These are phyloP conservation scores for Catalaphyllia jardinei DNA, from an alignment of 64 coral and sea anemone genomes.

Conservation along the genomic window DNA sequence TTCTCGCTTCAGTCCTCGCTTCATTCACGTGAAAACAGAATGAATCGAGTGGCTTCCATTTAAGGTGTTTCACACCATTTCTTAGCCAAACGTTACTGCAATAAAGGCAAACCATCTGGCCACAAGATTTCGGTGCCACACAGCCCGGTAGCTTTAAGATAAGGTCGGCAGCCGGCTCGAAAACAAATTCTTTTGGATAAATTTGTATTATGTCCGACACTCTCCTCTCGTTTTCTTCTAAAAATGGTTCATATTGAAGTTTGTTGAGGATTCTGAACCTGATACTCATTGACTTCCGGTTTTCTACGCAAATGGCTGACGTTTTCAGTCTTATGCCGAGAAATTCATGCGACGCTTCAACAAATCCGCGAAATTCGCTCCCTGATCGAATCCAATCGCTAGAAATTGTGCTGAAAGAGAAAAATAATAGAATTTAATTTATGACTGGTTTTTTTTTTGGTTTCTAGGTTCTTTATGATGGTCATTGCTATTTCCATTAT, in stretches of 20 bases:
- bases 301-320: background rate
- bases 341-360: constrained; percentile 34
- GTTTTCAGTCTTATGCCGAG: constrained; percentile 64
- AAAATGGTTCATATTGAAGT: constrained; percentile 66
- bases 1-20: constrained; percentile 55
- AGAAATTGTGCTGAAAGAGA: constrained; percentile 57
- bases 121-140: constrained; percentile 43
- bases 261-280: constrained; percentile 71
- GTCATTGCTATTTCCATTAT: too few species aligned
- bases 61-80: constrained; percentile 31
- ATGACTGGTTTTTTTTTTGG: too few species aligned
- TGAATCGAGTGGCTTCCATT: constrained; percentile 73
- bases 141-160: constrained; percentile 70
- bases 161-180: constrained; percentile 60
- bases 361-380: background rate
- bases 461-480: too few species aligned
- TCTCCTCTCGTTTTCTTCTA: constrained; percentile 81
- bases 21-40: constrained; percentile 61
- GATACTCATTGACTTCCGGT: constrained; percentile 20
- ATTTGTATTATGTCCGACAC: constrained; percentile 79
- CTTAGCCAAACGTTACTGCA: constrained; percentile 31
- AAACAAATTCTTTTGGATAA: constrained; percentile 72
- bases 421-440: background rate
- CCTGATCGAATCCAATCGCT: constrained; percentile 51
- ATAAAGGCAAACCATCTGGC: constrained; percentile 84